Percentiles rank a stretch among this genome's conserved stretches.
Conservation (phyloP, 37 sponge, comb jelly and placozoan genomes). For the Ephydatia muelleri region DNA sequence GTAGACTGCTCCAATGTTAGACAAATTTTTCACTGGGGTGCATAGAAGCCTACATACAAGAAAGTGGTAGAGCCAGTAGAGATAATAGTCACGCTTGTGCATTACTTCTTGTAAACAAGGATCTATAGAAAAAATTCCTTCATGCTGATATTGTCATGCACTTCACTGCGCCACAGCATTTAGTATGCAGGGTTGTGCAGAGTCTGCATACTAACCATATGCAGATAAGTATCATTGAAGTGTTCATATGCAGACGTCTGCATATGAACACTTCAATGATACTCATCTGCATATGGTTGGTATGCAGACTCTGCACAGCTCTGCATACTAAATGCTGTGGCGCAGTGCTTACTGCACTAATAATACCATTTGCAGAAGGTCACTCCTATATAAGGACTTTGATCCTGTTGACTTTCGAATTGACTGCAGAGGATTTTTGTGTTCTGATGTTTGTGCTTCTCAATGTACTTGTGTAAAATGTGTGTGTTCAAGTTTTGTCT, state of each 20-base stretch:
- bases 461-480: not conserved
- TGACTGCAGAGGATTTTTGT: not conserved
- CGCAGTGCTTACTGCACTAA: not conserved
- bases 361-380: not conserved
- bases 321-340: no score
- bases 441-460: not conserved
- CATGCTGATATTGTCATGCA: not conserved
- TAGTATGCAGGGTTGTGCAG: no score
- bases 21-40: conserved; percentile 3
- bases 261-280: no score
- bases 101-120: not conserved
- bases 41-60: conserved; percentile 10
- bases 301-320: no score
- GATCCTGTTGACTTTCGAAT: not conserved
- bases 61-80: not conserved
- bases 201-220: no score
- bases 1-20: conserved; percentile 2
- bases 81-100: not conserved
- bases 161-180: no score
- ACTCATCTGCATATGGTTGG: no score
- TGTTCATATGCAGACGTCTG: no score
- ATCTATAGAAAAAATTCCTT: not conserved
- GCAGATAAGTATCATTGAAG: no score
- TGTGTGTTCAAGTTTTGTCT: not conserved
- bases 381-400: not conserved